Percentiles rank a stretch among this genome's conserved stretches.
These are phyloP conservation scores for Eretmocerus hayati DNA, from an alignment of 2,888 invertebrate genomes.

Conservation along the genomic window DNA sequence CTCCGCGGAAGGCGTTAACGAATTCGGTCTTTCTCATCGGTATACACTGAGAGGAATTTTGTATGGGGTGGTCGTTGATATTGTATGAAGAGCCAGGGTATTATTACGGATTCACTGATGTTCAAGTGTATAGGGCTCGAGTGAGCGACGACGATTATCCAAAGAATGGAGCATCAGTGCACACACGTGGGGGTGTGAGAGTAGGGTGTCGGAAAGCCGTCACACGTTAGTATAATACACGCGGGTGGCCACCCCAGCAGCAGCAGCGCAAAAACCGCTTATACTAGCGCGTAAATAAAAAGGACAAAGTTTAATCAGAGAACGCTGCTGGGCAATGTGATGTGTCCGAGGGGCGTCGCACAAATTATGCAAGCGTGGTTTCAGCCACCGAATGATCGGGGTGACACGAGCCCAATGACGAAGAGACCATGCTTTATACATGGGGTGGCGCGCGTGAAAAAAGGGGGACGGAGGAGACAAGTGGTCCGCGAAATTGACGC, in stretches of 20 bases:
- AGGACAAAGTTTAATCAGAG: constrained; percentile 10
- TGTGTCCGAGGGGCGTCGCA: constrained; percentile 6
- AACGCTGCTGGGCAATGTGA: not conserved
- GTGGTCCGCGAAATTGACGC: constrained; percentile 35
- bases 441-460: not conserved
- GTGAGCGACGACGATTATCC: constrained; percentile 4
- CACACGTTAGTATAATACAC: not conserved
- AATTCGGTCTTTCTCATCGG: not conserved
- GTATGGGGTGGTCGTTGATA: constrained; percentile 11
- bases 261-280: not conserved
- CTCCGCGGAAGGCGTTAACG: constrained; percentile 5
- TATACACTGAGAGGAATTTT: not conserved
- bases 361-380: constrained; percentile 16
- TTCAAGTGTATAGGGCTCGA: not conserved
- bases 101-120: constrained; percentile 8
- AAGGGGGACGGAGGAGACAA: constrained; percentile 12
- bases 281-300: constrained; percentile 3
- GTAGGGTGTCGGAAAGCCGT: not conserved
- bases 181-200: not conserved
- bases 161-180: constrained; percentile 3
- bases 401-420: not conserved
- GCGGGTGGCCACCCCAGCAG: not conserved
- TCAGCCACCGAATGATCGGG: not conserved
- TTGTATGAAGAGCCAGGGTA: constrained; percentile 2
- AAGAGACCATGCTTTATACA: not conserved